phyloP scores from a whole-genome alignment of 1,140 invertebrate genomes.

The Campoletis sonorensis region DNA sequence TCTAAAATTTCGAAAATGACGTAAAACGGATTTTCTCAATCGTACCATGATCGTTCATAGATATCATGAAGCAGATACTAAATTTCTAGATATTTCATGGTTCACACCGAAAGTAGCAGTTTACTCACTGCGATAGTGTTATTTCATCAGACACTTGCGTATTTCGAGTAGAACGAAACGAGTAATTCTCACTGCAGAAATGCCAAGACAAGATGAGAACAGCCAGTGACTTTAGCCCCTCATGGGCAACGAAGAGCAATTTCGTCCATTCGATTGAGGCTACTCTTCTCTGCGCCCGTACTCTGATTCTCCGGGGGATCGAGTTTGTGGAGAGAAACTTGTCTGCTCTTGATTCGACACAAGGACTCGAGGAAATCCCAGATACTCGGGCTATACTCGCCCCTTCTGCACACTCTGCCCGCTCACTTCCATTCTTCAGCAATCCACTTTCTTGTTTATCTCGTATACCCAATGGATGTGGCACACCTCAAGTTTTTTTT shows the following conservation, averaged over 20 bases:
- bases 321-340: neutral
- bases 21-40: no score
- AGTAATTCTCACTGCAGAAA: conserved; percentile 7
- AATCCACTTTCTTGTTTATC: conserved; percentile 4
- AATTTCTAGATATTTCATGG: neutral
- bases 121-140: conserved; percentile 6
- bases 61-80: neutral
- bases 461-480: conserved; percentile 10
- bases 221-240: neutral
- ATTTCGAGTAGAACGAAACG: conserved; percentile 1
- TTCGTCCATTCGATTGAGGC: neutral
- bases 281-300: neutral
- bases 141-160: conserved; percentile 22
- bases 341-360: neutral
- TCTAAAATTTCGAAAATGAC: no score
- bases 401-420: neutral
- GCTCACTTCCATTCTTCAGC: neutral
- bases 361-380: conserved; percentile 23
- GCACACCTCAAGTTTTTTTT: neutral
- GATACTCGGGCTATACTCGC: conserved; percentile 7
- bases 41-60: no score
- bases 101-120: neutral
- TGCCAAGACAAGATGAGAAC: neutral
- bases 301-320: conserved; percentile 4
- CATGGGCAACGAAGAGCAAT: conserved; percentile 17